These are phyloP conservation scores for Tylochromis polylepis DNA, from an alignment of 2,113 vertebrate genomes.

Conservation along the genomic window DNA sequence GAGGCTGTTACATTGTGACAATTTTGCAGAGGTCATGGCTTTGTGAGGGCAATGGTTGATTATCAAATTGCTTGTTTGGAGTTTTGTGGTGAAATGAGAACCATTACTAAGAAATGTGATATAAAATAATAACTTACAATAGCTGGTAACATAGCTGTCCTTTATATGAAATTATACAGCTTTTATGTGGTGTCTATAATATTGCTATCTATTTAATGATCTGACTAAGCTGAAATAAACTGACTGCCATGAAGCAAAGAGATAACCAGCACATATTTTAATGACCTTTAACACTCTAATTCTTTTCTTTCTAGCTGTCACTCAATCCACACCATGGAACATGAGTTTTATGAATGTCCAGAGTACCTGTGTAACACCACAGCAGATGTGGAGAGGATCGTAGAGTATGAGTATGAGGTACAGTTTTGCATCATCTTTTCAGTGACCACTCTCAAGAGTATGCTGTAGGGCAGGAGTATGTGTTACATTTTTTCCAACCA, in stretches of 20 bases:
- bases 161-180: background rate
- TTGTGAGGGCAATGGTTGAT: background rate
- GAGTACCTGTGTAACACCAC: slow-evolving; percentile 86
- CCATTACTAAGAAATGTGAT: background rate
- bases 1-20: slow-evolving; percentile 1
- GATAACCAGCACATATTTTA: background rate
- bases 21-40: slow-evolving; percentile 25
- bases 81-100: background rate
- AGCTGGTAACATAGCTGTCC: background rate
- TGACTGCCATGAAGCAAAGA: background rate
- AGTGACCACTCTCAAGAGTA: background rate
- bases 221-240: background rate
- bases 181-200: background rate
- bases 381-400: slow-evolving; percentile 82
- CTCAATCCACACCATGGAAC: slow-evolving; percentile 90
- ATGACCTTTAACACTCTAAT: background rate
- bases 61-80: background rate
- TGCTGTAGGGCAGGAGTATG: background rate
- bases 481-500: background rate
- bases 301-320: slow-evolving; percentile 78
- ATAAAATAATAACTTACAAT: background rate
- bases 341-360: slow-evolving; percentile 89
- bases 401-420: slow-evolving; percentile 95
- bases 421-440: background rate
- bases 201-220: background rate